Conservation (phyloP, 2,797 vertebrate genomes). For the Myoxocephalus aenaeus region DNA sequence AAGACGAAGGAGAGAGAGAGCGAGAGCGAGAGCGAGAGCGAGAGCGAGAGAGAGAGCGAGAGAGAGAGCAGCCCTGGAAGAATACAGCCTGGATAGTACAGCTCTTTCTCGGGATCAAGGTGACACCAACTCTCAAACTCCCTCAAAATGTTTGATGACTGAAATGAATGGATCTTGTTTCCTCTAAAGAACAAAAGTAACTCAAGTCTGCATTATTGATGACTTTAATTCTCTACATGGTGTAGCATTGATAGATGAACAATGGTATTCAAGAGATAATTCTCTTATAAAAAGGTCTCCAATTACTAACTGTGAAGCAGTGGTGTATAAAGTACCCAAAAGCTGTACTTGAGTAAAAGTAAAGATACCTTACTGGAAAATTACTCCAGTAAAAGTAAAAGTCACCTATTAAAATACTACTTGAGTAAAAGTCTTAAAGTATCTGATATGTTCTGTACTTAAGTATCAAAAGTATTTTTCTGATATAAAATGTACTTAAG, state of each 20-base stretch:
- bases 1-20: not conserved
- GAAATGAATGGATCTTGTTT: not conserved
- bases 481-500: too few species aligned
- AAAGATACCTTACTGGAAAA: too few species aligned
- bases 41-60: not conserved
- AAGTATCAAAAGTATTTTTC: too few species aligned
- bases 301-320: constrained; percentile 16
- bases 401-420: too few species aligned
- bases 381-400: too few species aligned
- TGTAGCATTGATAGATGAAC: not conserved
- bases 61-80: not conserved
- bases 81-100: not conserved
- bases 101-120: not conserved
- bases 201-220: not conserved
- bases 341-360: too few species aligned
- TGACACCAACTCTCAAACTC: not conserved
- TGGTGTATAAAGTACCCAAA: too few species aligned
- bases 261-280: not conserved
- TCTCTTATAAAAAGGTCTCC: not conserved
- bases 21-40: not conserved
- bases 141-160: not conserved
- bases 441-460: too few species aligned
- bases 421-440: too few species aligned
- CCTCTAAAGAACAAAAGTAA: not conserved
- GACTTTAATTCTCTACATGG: not conserved